phyloP scores from a whole-genome alignment of 2,113 vertebrate genomes.

The Polypterus senegalus region DNA sequence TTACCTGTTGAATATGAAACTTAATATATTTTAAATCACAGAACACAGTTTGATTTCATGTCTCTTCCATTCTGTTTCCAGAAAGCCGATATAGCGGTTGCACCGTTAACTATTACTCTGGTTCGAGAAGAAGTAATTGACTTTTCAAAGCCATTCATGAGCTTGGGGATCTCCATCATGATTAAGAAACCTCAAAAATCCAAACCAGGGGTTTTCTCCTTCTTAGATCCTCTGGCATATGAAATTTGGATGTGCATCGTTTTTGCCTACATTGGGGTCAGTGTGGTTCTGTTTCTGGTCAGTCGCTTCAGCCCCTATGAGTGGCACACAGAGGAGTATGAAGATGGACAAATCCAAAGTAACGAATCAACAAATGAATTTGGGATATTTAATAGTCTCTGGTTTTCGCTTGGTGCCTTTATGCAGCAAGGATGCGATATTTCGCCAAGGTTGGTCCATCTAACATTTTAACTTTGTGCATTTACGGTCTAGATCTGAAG shows the following conservation, averaged over 20 bases:
- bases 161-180: constrained; percentile 98
- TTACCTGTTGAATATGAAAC: too few species aligned
- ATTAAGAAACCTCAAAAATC: constrained; percentile 99
- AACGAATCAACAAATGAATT: constrained; percentile 97
- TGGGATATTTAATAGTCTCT: constrained; percentile 99
- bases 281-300: constrained; percentile 97
- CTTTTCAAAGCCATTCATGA: constrained; percentile 99
- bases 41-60: too few species aligned
- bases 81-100: constrained; percentile 97
- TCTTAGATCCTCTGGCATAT: constrained; percentile 95
- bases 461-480: constrained; percentile 58
- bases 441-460: constrained; percentile 77
- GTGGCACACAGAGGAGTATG: constrained; percentile 98
- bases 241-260: constrained; percentile 99
- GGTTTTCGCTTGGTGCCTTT: constrained; percentile 91
- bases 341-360: constrained; percentile 96
- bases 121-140: constrained; percentile 98
- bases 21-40: too few species aligned
- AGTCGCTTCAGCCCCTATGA: constrained; percentile 98
- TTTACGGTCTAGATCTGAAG: constrained; percentile 51
- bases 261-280: constrained; percentile 98
- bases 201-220: constrained; percentile 96
- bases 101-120: constrained; percentile 90
- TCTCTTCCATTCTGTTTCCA: constrained; percentile 32
- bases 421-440: constrained; percentile 94